phyloP scores from a whole-genome alignment of 2,888 invertebrate genomes.

The Rugalucina vietnamica region DNA sequence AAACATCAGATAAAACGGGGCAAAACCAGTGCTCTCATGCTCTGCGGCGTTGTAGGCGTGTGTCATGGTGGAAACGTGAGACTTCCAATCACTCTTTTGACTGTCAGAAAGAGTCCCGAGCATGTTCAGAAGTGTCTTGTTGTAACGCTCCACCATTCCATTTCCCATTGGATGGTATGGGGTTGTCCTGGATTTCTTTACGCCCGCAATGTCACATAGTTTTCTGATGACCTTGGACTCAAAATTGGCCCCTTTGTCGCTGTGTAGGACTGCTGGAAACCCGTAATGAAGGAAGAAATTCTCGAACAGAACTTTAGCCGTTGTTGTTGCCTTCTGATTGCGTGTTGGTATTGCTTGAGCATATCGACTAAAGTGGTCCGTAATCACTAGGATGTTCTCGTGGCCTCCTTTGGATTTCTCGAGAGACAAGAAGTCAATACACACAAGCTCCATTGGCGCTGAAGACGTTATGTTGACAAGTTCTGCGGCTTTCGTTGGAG shows the following conservation, averaged over 20 bases:
- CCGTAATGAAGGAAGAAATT: no score
- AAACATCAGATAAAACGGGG: neutral
- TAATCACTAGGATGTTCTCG: slow-evolving; percentile 20
- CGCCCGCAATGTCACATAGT: neutral
- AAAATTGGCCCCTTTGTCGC: slow-evolving; percentile 31
- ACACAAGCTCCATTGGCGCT: slow-evolving; percentile 30
- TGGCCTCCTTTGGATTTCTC: neutral
- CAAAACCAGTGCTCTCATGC: neutral
- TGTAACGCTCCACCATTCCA: slow-evolving; percentile 1
- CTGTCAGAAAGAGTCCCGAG: neutral
- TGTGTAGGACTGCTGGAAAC: neutral
- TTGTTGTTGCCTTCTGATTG: slow-evolving; percentile 42
- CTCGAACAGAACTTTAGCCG: slow-evolving; percentile 24
- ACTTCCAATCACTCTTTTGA: slow-evolving; percentile 1
- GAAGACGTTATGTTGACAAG: slow-evolving; percentile 23
- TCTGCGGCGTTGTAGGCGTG: neutral
- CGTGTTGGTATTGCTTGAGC: slow-evolving; percentile 32
- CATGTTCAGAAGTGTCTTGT: neutral
- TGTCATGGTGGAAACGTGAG: neutral
- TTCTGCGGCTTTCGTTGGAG: neutral
- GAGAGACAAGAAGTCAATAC: slow-evolving; percentile 24
- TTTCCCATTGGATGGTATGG: slow-evolving; percentile 7
- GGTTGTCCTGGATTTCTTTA: neutral
- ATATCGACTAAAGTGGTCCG: slow-evolving; percentile 35
- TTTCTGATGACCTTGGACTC: slow-evolving; percentile 36